Conservation (phyloP, 2,113 vertebrate genomes). For the Ochotona curzoniae region DNA sequence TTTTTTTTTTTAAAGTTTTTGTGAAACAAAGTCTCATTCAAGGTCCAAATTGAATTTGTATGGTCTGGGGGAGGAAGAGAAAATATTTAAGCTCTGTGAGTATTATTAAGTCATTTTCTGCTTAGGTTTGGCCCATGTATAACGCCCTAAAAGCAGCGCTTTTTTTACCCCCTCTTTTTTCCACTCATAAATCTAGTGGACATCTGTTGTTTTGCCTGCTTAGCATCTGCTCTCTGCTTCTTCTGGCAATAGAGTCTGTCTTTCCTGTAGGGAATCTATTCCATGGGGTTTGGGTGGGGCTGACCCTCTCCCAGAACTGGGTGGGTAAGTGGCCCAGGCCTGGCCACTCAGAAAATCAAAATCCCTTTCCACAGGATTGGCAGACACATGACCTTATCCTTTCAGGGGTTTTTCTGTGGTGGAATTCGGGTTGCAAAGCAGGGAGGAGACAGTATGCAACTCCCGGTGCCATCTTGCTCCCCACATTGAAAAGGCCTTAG, state of each 20-base stretch:
- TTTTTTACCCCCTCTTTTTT: not conserved
- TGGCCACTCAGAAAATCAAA: not conserved
- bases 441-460: not conserved
- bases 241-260: slow-evolving; percentile 50
- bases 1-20: slow-evolving; percentile 11
- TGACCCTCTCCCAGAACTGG: not conserved
- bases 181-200: slow-evolving; percentile 41
- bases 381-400: not conserved
- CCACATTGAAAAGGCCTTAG: not conserved
- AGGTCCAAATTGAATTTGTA: not conserved
- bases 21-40: slow-evolving; percentile 41
- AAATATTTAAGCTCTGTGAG: slow-evolving; percentile 21
- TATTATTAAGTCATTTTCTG: not conserved
- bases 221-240: slow-evolving; percentile 69
- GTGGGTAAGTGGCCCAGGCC: not conserved
- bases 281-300: not conserved
- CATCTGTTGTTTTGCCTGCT: slow-evolving; percentile 78
- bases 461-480: not conserved
- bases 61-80: not conserved
- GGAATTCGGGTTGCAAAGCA: not conserved
- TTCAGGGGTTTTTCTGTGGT: not conserved
- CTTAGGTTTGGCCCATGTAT: not conserved
- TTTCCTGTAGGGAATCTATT: slow-evolving; percentile 24
- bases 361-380: not conserved
- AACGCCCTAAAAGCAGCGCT: slow-evolving; percentile 41